Percentiles rank a stretch among this genome's conserved stretches.
Conservation (phyloP, 2,888 invertebrate species). For the Apodemia duryi region DNA sequence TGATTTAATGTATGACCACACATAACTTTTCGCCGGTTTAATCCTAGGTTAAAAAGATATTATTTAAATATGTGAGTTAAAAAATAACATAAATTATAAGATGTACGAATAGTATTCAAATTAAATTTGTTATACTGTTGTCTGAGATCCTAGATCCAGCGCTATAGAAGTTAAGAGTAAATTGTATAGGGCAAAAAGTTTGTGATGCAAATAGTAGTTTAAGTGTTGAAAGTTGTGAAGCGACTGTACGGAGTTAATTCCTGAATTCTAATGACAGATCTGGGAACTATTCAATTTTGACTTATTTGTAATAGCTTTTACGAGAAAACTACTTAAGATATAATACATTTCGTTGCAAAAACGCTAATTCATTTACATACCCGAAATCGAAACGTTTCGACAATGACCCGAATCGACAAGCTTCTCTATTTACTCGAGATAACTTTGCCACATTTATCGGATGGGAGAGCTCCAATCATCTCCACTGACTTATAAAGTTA, state of each 20-base stretch:
- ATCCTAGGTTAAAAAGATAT: too few species aligned
- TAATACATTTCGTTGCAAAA: background rate
- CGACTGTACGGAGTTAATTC: conserved; percentile 18
- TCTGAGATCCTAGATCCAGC: background rate
- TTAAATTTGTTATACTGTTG: conserved; percentile 1
- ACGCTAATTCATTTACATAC: background rate
- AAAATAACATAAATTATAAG: too few species aligned
- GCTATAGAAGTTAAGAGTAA: conserved; percentile 11
- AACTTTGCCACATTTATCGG: background rate
- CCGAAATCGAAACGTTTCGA: background rate
- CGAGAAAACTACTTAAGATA: background rate
- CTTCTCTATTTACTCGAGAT: conserved; percentile 1
- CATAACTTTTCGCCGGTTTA: too few species aligned
- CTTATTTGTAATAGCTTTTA: conserved; percentile 4
- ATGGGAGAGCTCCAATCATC: conserved; percentile 4
- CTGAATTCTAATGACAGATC: conserved; percentile 17
- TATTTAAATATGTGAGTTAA: too few species aligned
- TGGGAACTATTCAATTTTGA: background rate
- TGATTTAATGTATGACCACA: too few species aligned
- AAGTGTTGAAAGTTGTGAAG: conserved; percentile 17
- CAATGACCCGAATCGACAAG: background rate
- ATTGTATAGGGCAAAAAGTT: conserved; percentile 20
- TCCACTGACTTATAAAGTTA: conserved; percentile 7
- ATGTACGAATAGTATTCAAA: background rate
- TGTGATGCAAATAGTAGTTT: conserved; percentile 19